Conservation (phyloP, 1,140 invertebrate species). For the Metopolophium dirhodum region DNA sequence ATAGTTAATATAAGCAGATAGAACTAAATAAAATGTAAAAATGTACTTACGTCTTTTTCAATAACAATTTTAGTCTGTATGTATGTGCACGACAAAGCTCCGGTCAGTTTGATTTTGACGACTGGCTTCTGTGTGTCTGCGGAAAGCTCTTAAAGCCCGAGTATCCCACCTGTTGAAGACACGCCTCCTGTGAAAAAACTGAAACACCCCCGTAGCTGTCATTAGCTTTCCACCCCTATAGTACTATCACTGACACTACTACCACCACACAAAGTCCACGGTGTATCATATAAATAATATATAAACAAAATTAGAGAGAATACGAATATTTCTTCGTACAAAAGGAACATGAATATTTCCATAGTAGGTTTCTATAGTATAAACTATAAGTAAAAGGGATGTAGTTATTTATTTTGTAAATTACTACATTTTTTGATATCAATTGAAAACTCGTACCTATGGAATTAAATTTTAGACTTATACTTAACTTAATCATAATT, state of each 20-base stretch:
- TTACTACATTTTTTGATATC: background rate
- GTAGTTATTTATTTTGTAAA: background rate
- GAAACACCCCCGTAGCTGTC: conserved; percentile 28
- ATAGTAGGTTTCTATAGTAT: background rate
- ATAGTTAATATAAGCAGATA: background rate
- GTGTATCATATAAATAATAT: background rate
- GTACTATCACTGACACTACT: background rate
- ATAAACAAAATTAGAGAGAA: background rate
- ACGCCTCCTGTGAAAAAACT: conserved; percentile 32
- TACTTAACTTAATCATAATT: background rate
- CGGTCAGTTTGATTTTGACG: conserved; percentile 48
- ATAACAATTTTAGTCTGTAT: conserved; percentile 15
- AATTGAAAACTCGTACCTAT: background rate
- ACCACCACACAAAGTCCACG: background rate
- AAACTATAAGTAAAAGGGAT: background rate
- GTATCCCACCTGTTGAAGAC: conserved; percentile 52
- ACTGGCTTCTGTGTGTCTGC: conserved; percentile 48
- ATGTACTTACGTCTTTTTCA: conserved; percentile 48
- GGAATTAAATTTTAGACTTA: background rate
- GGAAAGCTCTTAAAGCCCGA: conserved; percentile 53
- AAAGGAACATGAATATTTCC: background rate
- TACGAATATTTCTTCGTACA: background rate
- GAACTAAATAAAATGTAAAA: background rate
- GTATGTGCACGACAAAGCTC: conserved; percentile 42
- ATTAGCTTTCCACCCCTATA: conserved; percentile 45